Base-by-base conservation (phyloP, 2,797 vertebrate species). In the Acipenser oxyrinchus region DNA sequence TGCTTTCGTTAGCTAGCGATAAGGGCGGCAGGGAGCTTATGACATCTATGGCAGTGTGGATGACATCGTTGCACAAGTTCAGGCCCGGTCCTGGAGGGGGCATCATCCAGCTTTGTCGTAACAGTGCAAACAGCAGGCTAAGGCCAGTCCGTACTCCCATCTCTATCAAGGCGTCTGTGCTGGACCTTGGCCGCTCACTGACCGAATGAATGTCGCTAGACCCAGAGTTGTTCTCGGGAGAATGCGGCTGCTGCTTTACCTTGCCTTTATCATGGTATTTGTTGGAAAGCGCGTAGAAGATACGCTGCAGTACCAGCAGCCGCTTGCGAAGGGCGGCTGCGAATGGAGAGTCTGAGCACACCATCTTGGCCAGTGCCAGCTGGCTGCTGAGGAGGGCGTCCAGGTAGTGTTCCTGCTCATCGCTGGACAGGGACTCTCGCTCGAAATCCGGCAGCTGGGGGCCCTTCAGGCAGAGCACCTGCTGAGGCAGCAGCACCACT, bases 331-430 rank as follows among this genome's bases (percentile, higher is more conserved):
- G 89, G 0, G 96, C 94, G 1, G 93, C 93, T 1, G 96, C 95
- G 60, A 98, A 99, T 0, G 96, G 96, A 1, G 96, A 99, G 83
- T 98, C 96, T 0, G 96, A 98, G 82, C 96, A 98, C 1, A 99
- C 96, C 86, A 94, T 98, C 86, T 99, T 97, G 18, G 96, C 96
- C 88, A 99, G 84, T 18, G 95, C 94, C 83, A 99, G 82, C 83
- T 99, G 96, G 88, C 96, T 98, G 85, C 93, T 85, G 73, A 99
- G 93, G 62, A 99, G 90, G 7, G 96, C 95, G 37, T 98, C 96
- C 86, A 98, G 83, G 82, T 99, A 99, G 86, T 99, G 96, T 79
- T 98, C 96, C 86, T 99, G 96, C 63, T 99, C 96, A 86, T 98
- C 96, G 65, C 94, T 95, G 68, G 96, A 98, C 15, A 97, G 87